These are phyloP conservation scores for Puffinus mauretanicus DNA, from an alignment of 2,113 vertebrate species.

Conservation along the genomic window DNA sequence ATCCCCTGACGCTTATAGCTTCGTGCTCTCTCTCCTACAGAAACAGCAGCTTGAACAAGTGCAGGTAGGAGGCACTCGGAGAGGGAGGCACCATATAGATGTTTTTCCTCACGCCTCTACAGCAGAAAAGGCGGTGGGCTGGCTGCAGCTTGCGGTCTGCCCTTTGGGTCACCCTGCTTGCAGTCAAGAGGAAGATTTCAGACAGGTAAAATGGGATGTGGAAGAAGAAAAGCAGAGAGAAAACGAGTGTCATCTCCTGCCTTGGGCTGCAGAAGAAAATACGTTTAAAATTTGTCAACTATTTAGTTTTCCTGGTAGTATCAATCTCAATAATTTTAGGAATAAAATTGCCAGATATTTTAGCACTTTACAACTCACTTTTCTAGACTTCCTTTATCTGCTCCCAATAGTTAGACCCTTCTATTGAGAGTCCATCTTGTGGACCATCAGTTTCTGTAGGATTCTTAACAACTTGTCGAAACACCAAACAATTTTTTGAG, in stretches of 20 bases:
- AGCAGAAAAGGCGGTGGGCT: background rate
- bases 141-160: background rate
- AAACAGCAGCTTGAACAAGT: background rate
- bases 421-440: background rate
- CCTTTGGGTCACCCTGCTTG: background rate
- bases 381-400: background rate
- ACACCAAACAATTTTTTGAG: background rate
- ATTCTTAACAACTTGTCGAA: background rate
- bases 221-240: background rate
- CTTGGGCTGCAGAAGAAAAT: background rate
- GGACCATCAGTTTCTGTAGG: fast-evolving
- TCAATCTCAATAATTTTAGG: background rate
- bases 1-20: background rate
- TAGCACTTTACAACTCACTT: background rate
- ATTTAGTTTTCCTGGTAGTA: background rate
- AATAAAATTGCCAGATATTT: background rate
- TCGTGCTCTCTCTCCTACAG: background rate
- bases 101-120: background rate
- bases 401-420: background rate
- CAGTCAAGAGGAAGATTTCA: background rate
- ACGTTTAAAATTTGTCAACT: background rate
- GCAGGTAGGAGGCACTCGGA: background rate
- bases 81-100: background rate
- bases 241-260: fast-evolving
- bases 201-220: background rate